Base-by-base conservation (phyloP, 1,140 invertebrate species). In the Druon quercuslanigerum region DNA sequence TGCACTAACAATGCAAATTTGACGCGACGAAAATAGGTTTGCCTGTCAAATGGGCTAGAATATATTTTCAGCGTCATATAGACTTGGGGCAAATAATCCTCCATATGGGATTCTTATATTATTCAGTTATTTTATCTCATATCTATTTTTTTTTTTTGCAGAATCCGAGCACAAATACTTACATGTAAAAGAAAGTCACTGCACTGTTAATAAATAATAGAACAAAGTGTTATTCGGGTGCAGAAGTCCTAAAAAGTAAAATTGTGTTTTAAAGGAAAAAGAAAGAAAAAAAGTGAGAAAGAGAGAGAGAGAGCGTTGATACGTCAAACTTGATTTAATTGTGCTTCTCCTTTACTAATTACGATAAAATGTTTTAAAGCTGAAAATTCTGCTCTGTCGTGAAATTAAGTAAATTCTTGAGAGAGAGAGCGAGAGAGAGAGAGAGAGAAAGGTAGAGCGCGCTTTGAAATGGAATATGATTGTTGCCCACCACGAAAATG, bases 91-190 rank as follows among this genome's bases (percentile, higher is more conserved):
- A 14, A 66, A 66, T 66, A 66, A n/a, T 66, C 60, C 60, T 66
- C 60, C 33, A 66, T 66, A 40, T 7, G 4, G 60, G 25, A 66
- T n/a, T 66, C 60, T 13, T n/a, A 66, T 66, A 13, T 66, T 66
- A 66, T 40, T 66, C 33, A 40, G 20, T 66, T 66, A n/a, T 16
- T 6, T 33, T 60, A 33, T 66, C 25, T 16, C 40, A 14, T 46
- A 20, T 13, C 13, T 25, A 25, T 60, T 60, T 66, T 40, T 60
- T 66, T 40, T 33, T 66, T 66, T 66, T 66, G 25, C 60, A 66
- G 14, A 66, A 66, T 66, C 60, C 46, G 33, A 66, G 60, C 60
- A 66, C 60, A 66, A 66, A 66, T 66, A 66, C 60, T 40, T 66
- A 66, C 25, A 33, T 9, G 60, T 66, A 66, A 66, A 66, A 66